These are phyloP conservation scores for Vespertilio murinus DNA, from an alignment of 2,797 vertebrate genomes.

Conservation along the genomic window DNA sequence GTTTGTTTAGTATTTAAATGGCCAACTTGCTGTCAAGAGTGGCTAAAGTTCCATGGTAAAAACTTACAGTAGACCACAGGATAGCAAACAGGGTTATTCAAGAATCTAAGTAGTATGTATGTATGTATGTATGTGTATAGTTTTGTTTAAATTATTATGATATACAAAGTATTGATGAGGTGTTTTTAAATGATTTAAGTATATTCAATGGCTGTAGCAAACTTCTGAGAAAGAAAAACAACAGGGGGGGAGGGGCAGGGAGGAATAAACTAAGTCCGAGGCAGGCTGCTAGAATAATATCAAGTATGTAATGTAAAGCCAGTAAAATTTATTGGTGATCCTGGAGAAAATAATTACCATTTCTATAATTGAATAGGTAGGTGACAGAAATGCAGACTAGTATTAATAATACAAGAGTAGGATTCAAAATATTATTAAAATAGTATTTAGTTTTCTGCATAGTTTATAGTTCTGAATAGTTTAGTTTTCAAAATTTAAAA, in stretches of 20 bases:
- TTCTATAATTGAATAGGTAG: neutral
- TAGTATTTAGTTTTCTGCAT: neutral
- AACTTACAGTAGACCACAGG: neutral
- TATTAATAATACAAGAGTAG: constrained; percentile 1
- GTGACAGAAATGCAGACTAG: neutral
- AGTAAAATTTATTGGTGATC: constrained; percentile 1
- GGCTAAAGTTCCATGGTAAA: neutral
- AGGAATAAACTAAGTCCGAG: neutral
- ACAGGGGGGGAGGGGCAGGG: too few relatives aligned
- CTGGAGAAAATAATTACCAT: neutral
- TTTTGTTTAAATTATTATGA: neutral
- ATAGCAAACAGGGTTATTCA: neutral
- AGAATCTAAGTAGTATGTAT: neutral
- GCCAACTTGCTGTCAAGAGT: neutral
- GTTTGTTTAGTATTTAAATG: neutral
- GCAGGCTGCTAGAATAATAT: neutral
- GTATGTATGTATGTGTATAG: neutral
- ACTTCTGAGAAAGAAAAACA: neutral
- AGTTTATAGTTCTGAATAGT: neutral
- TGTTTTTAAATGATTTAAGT: constrained; percentile 46
- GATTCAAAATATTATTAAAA: neutral
- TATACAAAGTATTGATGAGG: neutral
- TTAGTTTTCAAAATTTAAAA: neutral
- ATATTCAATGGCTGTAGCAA: constrained; percentile 1
- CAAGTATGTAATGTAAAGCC: neutral